phyloP scores from a whole-genome alignment of 2,888 invertebrate species.

The Pachydiplax longipennis region DNA sequence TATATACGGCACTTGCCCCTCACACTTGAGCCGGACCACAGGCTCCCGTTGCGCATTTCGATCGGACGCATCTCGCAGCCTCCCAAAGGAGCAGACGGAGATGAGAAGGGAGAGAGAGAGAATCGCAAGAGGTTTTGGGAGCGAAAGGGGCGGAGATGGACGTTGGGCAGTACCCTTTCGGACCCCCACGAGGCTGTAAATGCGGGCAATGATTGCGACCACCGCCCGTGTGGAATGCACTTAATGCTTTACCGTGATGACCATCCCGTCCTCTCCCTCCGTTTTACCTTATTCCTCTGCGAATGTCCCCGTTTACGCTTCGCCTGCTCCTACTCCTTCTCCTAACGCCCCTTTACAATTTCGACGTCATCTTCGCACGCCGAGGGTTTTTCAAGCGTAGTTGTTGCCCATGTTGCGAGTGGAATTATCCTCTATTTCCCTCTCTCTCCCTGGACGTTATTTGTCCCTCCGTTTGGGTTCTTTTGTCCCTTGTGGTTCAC shows the following conservation, averaged over 20 bases:
- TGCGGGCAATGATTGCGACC: constrained; percentile 37
- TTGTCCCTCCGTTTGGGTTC: no score
- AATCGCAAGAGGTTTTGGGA: background rate
- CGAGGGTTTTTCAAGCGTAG: background rate
- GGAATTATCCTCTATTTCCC: background rate
- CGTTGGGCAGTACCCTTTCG: background rate
- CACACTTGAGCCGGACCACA: background rate
- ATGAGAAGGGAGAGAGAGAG: background rate
- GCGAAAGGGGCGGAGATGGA: background rate
- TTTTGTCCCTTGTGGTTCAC: no score
- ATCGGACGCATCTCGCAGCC: background rate
- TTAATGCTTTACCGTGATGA: constrained; percentile 28
- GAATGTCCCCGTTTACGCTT: background rate
- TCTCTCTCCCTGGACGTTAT: background rate
- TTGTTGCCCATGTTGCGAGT: background rate
- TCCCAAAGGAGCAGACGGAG: background rate
- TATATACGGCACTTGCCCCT: background rate
- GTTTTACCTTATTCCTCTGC: constrained; percentile 16
- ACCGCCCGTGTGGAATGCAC: constrained; percentile 31
- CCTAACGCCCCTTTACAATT: background rate
- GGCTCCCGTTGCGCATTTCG: background rate
- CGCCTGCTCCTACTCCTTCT: background rate
- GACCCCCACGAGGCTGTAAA: constrained; percentile 12
- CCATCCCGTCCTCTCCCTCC: background rate
- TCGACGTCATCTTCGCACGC: background rate